These are phyloP conservation scores for Brenthis ino DNA, from an alignment of 2,888 invertebrate genomes.

Conservation along the genomic window DNA sequence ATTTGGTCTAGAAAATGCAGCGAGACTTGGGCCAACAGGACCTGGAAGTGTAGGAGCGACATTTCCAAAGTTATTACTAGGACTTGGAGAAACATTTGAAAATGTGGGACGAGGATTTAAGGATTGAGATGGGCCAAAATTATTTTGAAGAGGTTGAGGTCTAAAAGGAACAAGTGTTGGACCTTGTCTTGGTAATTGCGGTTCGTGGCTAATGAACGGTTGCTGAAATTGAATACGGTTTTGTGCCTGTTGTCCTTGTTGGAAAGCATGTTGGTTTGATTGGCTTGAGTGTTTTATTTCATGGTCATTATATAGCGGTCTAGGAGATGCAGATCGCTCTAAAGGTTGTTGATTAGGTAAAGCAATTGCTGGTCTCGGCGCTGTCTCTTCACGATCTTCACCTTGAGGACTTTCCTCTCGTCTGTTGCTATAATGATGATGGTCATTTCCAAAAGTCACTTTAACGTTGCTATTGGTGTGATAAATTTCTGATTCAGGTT, in stretches of 20 bases:
- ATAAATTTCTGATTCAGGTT: slow-evolving; percentile 92
- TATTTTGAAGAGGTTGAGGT: slow-evolving; percentile 62
- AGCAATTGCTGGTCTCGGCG: slow-evolving; percentile 84
- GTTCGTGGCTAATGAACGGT: slow-evolving; percentile 66
- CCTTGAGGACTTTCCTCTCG: slow-evolving; percentile 58
- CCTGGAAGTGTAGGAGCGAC: slow-evolving; percentile 60
- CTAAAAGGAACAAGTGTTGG: slow-evolving; percentile 70
- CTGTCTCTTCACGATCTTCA: slow-evolving; percentile 83
- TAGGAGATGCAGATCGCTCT: slow-evolving; percentile 61
- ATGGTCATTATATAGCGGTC: slow-evolving; percentile 50
- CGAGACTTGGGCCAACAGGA: slow-evolving; percentile 60
- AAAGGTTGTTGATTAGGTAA: slow-evolving; percentile 65
- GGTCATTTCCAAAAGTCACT: slow-evolving; percentile 90
- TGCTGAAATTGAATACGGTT: slow-evolving; percentile 76
- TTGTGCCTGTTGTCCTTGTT: slow-evolving; percentile 65
- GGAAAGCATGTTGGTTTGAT: slow-evolving; percentile 54
- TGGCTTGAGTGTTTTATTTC: slow-evolving; percentile 48
- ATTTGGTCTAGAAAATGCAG: slow-evolving; percentile 64
- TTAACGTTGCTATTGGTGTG: slow-evolving; percentile 91
- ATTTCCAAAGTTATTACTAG: slow-evolving; percentile 54
- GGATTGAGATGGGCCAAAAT: slow-evolving; percentile 62
- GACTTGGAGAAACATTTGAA: slow-evolving; percentile 59
- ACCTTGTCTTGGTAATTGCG: slow-evolving; percentile 72
- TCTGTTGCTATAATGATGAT: slow-evolving; percentile 70
- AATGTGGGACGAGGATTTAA: slow-evolving; percentile 58